phyloP scores from a whole-genome alignment of 2,888 invertebrate genomes.

The Agrochola macilenta region DNA sequence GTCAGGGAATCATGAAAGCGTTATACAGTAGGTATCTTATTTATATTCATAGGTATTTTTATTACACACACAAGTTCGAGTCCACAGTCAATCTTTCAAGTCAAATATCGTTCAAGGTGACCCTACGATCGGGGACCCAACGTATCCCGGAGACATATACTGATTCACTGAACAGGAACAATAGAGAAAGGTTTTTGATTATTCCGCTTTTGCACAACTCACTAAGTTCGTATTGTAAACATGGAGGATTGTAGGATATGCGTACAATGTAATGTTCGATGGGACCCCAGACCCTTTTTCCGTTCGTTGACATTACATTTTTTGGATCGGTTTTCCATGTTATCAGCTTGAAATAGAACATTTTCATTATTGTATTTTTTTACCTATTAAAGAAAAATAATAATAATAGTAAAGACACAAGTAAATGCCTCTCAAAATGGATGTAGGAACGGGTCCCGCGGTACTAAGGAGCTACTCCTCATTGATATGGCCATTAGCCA shows the following conservation, averaged over 20 bases:
- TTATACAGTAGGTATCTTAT: constrained; percentile 38
- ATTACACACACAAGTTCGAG: constrained; percentile 50
- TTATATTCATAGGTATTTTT: constrained; percentile 65
- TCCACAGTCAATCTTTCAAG: constrained; percentile 61
- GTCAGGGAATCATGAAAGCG: constrained; percentile 23
- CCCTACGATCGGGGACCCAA: constrained; percentile 46
- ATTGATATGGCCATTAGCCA: too few species aligned
- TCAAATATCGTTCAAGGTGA: constrained; percentile 65
- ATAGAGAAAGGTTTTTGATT: constrained; percentile 64
- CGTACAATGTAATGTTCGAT: constrained; percentile 32
- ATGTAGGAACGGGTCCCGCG: too few species aligned
- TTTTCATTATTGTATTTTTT: constrained; percentile 19
- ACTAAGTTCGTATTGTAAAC: constrained; percentile 59
- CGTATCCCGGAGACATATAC: constrained; percentile 45
- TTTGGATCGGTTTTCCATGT: constrained; percentile 23
- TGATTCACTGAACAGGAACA: constrained; percentile 63
- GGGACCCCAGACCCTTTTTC: constrained; percentile 47
- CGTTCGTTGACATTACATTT: constrained; percentile 36
- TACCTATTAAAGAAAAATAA: too few species aligned
- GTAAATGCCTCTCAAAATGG: too few species aligned
- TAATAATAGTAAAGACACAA: too few species aligned
- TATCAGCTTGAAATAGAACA: constrained; percentile 24
- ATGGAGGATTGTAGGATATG: constrained; percentile 23
- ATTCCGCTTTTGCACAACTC: constrained; percentile 53
- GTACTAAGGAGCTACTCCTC: too few species aligned